Evolutionary conservation across 2,797 vertebrate species (phyloP), one percentile per base, ranked within the genome.

Genomic region (Salarias fasciatus): DNA sequence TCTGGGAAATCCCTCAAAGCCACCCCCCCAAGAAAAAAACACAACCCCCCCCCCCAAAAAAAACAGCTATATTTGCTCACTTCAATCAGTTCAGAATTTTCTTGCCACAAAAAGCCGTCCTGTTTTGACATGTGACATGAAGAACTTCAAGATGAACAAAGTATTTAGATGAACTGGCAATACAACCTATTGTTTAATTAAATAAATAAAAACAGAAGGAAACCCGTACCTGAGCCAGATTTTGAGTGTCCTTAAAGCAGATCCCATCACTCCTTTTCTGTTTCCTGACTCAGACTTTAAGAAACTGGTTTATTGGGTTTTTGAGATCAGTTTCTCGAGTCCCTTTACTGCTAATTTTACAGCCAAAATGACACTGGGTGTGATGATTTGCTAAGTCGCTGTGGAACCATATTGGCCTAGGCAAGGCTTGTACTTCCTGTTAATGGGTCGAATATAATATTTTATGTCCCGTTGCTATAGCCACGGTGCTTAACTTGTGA

Each of bases 401-500:
- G 58, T 72, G 79, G 88, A 88, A 80, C 78, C 86, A 85, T 89
- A 88, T 87, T 86, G 84, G 87, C 85, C 76, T 62, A 87, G 80
- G 79, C 78, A 72, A 83, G 80, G 75, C 86, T 83, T 84, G 88
- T 84, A 80, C 72, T 86, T 83, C 69, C 75, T 79, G 75, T 86
- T 91, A 90, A 90, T 87, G 84, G 84, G 69, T 52, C 49, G 82
- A 84, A 85, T 90, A 90, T 90, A 91, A 90, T 85, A 87, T 89
- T 91, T 91, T 89, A 91, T 89, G 89, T 87, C 74, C 85, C 84
- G 85, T 86, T 88, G 88, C 88, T 89, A 89, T 86, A 88, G 87
- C 86, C 87, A 87, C 74, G 77, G 86, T 88, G 82, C 86, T 89
- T 87, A 88, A 89, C 86, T 88, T 85, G 77, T 69, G 82, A 83